phyloP scores from a whole-genome alignment of 2,113 vertebrate species.

The Xiphophorus maculatus region DNA sequence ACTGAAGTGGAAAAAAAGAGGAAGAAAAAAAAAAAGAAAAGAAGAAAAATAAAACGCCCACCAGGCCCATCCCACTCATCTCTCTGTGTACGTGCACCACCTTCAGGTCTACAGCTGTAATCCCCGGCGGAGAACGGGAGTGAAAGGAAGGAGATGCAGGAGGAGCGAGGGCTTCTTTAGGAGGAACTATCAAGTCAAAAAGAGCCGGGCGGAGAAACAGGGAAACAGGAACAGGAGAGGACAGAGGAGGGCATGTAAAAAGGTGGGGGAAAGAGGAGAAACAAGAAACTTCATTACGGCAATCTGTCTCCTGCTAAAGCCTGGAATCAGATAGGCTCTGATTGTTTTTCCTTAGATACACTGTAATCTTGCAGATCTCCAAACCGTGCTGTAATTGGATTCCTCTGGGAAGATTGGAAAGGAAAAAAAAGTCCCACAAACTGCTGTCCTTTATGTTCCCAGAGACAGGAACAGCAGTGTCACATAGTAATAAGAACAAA shows the following conservation, averaged over 20 bases:
- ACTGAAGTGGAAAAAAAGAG: constrained; percentile 53
- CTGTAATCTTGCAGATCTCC: constrained; percentile 80
- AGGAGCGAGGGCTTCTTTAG: neutral
- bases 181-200: neutral
- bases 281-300: constrained; percentile 72
- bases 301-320: constrained; percentile 67
- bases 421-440: constrained; percentile 57
- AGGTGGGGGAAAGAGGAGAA: constrained; percentile 45
- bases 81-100: constrained; percentile 62
- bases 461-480: constrained; percentile 36
- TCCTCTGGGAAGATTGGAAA: constrained; percentile 74
- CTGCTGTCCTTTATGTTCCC: constrained; percentile 64
- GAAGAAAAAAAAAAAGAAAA: too few species aligned
- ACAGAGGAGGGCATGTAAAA: constrained; percentile 13
- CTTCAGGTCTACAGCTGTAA: constrained; percentile 58
- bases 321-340: constrained; percentile 80
- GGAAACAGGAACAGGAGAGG: neutral
- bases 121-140: constrained; percentile 23
- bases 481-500: constrained; percentile 26
- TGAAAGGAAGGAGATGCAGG: neutral
- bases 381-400: constrained; percentile 81
- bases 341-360: constrained; percentile 83
- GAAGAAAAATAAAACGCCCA: neutral
- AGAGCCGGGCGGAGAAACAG: neutral
- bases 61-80: constrained; percentile 36